phyloP scores from a whole-genome alignment of 92 coral and sea anemone species.

The Zoanthus sansibaricus region DNA sequence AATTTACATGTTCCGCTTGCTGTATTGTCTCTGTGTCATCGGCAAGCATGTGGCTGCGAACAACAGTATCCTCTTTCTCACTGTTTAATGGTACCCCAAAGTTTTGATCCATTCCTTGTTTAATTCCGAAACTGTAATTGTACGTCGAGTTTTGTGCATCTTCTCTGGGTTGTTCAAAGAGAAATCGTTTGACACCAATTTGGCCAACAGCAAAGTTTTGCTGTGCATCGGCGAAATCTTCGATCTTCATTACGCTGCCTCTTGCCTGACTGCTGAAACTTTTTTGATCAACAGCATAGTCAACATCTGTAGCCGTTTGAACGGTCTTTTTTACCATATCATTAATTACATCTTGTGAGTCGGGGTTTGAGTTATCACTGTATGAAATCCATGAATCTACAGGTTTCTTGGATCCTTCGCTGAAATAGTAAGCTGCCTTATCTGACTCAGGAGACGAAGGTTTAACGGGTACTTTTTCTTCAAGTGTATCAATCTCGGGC shows the following conservation, averaged over 20 bases:
- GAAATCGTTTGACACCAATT: conserved; percentile 1
- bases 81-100: neutral
- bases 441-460: neutral
- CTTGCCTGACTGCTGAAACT: neutral
- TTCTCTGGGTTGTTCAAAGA: neutral
- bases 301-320: conserved; percentile 40
- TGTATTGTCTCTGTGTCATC: neutral
- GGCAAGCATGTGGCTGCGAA: neutral
- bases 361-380: conserved; percentile 23
- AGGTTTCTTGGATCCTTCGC: neutral
- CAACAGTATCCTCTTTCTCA: neutral
- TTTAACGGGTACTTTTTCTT: neutral
- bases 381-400: conserved; percentile 38
- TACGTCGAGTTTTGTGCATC: neutral
- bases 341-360: conserved; percentile 6
- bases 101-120: neutral
- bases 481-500: too few species aligned
- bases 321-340: conserved; percentile 18
- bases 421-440: neutral
- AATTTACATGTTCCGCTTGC: neutral
- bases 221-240: neutral
- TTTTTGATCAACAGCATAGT: neutral
- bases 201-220: conserved; percentile 24
- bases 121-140: neutral
- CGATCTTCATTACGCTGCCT: neutral